These are phyloP conservation scores for Drosophila recens DNA, from an alignment of 2,888 invertebrate species.

Conservation along the genomic window DNA sequence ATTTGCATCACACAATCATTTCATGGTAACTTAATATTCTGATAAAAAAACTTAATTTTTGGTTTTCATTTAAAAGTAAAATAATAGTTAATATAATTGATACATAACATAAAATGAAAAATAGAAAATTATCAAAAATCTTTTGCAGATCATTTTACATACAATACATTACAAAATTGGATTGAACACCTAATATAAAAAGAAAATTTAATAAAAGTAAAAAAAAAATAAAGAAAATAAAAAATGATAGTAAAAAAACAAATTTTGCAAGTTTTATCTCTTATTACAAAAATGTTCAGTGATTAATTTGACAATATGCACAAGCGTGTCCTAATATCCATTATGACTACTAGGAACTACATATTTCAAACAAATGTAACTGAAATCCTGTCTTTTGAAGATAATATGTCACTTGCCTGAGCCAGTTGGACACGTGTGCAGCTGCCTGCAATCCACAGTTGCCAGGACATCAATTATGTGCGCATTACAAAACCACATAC, in stretches of 20 bases:
- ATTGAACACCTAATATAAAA: no score
- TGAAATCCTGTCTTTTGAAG: constrained; percentile 31
- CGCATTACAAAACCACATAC: constrained; percentile 61
- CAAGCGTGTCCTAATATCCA: not conserved
- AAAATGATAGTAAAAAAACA: not conserved
- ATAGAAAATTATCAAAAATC: no score
- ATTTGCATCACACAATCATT: no score
- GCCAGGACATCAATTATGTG: constrained; percentile 71
- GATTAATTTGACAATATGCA: constrained; percentile 5
- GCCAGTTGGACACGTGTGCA: constrained; percentile 23
- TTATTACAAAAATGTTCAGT: not conserved
- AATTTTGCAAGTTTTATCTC: not conserved
- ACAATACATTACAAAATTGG: no score
- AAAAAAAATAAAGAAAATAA: not conserved
- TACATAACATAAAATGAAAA: no score
- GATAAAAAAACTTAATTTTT: no score
- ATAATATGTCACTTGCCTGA: constrained; percentile 45
- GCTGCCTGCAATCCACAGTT: constrained; percentile 34
- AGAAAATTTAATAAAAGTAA: no score
- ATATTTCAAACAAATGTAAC: constrained; percentile 34
- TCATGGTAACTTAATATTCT: no score
- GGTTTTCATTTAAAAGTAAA: no score
- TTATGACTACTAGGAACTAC: constrained; percentile 7
- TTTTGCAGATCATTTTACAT: no score
- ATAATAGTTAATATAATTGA: no score